These are phyloP conservation scores for Nyctereutes procyonoides DNA, from an alignment of 2,113 vertebrate genomes.

Conservation along the genomic window DNA sequence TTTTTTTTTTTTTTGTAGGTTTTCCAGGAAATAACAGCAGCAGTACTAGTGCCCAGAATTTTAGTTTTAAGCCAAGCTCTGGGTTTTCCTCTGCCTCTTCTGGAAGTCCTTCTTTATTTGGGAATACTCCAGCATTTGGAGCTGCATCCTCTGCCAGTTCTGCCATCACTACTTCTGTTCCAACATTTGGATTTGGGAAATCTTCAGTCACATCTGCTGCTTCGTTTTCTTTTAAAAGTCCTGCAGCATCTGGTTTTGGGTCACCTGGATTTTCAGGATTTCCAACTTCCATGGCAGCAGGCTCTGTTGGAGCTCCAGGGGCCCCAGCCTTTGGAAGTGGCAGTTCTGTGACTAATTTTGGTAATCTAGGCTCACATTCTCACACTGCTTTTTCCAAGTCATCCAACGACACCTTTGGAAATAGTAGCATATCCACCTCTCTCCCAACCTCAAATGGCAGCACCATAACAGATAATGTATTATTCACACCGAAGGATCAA, in stretches of 20 bases:
- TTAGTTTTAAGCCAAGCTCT: conserved; percentile 88
- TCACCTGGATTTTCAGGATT: conserved; percentile 81
- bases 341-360: background rate
- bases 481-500: conserved; percentile 90
- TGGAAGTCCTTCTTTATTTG: conserved; percentile 80
- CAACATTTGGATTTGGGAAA: conserved; percentile 77
- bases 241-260: conserved; percentile 75
- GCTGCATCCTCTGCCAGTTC: background rate
- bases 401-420: conserved; percentile 52
- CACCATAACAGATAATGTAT: conserved; percentile 60
- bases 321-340: conserved; percentile 72
- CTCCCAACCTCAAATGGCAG: conserved; percentile 24
- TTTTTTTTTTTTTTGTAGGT: conserved; percentile 79
- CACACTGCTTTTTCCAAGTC: conserved; percentile 72
- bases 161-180: conserved; percentile 38
- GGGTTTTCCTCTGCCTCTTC: conserved; percentile 78
- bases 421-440: background rate
- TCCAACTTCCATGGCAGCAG: conserved; percentile 71
- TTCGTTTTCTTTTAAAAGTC: conserved; percentile 86
- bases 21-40: conserved; percentile 83
- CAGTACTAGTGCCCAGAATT: conserved; percentile 77
- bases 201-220: conserved; percentile 69
- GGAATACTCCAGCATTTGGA: conserved; percentile 78
- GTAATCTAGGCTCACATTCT: conserved; percentile 42
- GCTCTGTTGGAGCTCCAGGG: background rate